Evolutionary conservation across 2,797 vertebrate species (phyloP), one percentile per base, ranked within the genome.

Genomic region (Esox masquinongy): DNA sequence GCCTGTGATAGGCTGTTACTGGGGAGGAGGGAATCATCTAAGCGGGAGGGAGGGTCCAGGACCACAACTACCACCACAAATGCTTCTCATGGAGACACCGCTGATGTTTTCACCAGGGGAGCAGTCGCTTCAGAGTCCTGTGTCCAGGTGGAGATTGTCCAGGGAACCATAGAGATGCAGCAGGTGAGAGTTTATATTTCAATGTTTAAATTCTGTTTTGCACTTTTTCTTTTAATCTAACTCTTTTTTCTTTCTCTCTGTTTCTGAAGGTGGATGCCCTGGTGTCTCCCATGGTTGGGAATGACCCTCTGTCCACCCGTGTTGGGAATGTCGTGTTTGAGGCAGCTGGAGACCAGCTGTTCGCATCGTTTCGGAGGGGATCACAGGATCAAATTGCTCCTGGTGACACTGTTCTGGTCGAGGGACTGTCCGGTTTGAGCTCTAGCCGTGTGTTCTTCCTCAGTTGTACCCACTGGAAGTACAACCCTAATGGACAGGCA

Each of bases 231-330:
- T 49, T 49, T 14, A 49, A 22, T 70, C 43, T 50, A 7, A 0
- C 22, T 16, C 39, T 50, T 70, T 16, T 56, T 15, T 34, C 49
- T 56, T 0, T 72, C 69, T 51, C 16, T 43, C 24, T 36, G 16
- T 71, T 12, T n/a, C 19, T 49, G 12, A 72, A 92, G 92, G 80
- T 78, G 72, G 90, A 92, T 66, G 81, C 1, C 17, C 63, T 92
- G 34, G 85, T 91, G 0, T 85, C 76, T 22, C 91, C 91, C 0
- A 91, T 92, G 87, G 9, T 22, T n/a, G 74, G 80, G 17, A 80
- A 82, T 39, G 8, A 89, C 51, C 91, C 83, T 4, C 1, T 73
- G 14, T 90, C 90, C 1, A 83, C 80, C 24, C 72, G 75, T 26
- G 43, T 92, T 74, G 91, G 90, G 63, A 24, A 75, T 0, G 0